phyloP scores from a whole-genome alignment of 2,797 vertebrate genomes.

The Acipenser ruthenus region DNA sequence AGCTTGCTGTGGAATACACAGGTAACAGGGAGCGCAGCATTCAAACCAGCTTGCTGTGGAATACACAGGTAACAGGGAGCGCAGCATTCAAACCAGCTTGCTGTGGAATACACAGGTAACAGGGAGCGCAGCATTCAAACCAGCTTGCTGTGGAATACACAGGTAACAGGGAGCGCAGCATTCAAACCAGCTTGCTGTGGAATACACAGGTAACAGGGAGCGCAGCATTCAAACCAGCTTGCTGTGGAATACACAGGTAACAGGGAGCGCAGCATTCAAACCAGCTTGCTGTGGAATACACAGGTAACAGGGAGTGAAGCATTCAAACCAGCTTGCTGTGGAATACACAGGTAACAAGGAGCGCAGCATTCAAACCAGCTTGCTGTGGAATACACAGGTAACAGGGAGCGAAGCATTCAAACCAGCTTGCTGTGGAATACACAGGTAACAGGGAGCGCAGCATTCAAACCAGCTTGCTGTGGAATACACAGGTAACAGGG shows the following conservation, averaged over 20 bases:
- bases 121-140: background rate
- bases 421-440: slow-evolving; percentile 44
- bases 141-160: background rate
- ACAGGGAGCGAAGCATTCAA: background rate
- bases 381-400: background rate
- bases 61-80: too few species aligned
- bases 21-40: too few species aligned
- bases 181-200: slow-evolving; percentile 29
- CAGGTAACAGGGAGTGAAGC: too few species aligned
- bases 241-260: too few species aligned
- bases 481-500: too few species aligned
- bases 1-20: too few species aligned
- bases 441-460: slow-evolving; percentile 38
- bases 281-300: too few species aligned
- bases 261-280: too few species aligned
- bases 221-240: too few species aligned
- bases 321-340: slow-evolving; percentile 16
- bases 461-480: too few species aligned
- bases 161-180: background rate
- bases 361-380: background rate
- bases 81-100: too few species aligned
- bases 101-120: slow-evolving; percentile 65
- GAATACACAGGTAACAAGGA: slow-evolving; percentile 62
- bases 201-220: slow-evolving; percentile 50
- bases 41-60: too few species aligned